phyloP scores from a whole-genome alignment of 1,140 invertebrate genomes.

The Drosophila nikananu region DNA sequence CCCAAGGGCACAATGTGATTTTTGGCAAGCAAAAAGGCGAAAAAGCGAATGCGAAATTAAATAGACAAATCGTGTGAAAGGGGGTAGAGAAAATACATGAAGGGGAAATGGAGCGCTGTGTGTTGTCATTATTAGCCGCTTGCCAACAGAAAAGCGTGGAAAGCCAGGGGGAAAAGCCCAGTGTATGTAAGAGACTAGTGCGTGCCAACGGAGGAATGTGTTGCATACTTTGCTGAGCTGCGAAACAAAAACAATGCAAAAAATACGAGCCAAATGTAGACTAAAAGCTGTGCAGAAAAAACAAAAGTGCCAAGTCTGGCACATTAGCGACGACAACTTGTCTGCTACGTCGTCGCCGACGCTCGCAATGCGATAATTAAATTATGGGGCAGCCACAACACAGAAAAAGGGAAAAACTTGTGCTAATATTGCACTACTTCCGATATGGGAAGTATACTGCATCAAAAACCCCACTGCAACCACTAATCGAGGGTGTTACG shows the following conservation, averaged over 20 bases:
- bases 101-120: background rate
- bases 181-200: slow-evolving; percentile 44
- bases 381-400: slow-evolving; percentile 36
- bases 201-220: slow-evolving; percentile 59
- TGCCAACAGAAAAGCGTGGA: slow-evolving; percentile 21
- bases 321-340: slow-evolving; percentile 55
- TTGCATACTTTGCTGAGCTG: slow-evolving; percentile 69
- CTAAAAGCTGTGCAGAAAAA: slow-evolving; percentile 21
- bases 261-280: slow-evolving; percentile 14
- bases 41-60: slow-evolving; percentile 70
- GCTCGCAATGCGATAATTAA: slow-evolving; percentile 52
- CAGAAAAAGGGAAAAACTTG: slow-evolving; percentile 1
- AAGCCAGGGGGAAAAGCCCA: background rate
- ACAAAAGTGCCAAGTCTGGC: slow-evolving; percentile 43
- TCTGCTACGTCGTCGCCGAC: slow-evolving; percentile 33
- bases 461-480: background rate
- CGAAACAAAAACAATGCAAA: slow-evolving; percentile 25
- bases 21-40: slow-evolving; percentile 62
- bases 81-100: background rate
- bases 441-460: background rate
- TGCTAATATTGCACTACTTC: slow-evolving; percentile 15
- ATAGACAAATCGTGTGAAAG: slow-evolving; percentile 35
- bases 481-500: background rate
- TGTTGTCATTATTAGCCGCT: slow-evolving; percentile 45
- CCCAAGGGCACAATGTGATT: slow-evolving; percentile 61